Evolutionary conservation across 2,888 invertebrate genomes (phyloP).

Genomic region (Branchinecta sandiegonensis): DNA sequence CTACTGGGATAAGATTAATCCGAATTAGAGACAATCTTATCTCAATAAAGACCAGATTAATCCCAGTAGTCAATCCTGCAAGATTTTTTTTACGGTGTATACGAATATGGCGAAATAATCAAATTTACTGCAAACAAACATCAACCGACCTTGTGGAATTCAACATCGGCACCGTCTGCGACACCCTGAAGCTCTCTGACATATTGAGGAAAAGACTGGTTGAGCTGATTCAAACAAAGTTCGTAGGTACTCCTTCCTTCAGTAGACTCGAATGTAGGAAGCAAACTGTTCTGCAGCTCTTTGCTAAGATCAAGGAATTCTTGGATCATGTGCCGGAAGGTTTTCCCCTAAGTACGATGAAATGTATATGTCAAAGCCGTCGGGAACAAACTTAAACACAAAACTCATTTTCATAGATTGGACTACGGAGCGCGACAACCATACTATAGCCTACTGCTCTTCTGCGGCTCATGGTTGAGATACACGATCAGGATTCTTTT

Average conservation of each 20-base stretch:
- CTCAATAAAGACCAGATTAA: too few species aligned
- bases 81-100: too few species aligned
- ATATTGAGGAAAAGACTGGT: conserved; percentile 61
- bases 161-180: conserved; percentile 69
- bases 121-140: too few species aligned
- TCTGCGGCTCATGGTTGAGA: not conserved
- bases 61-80: too few species aligned
- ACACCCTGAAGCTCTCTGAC: conserved; percentile 65
- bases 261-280: conserved; percentile 54
- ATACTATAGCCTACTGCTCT: not conserved
- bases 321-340: conserved; percentile 9
- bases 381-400: not conserved
- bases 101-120: too few species aligned
- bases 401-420: not conserved
- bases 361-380: not conserved
- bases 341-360: conserved; percentile 17
- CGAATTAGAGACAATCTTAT: too few species aligned
- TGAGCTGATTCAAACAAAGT: conserved; percentile 51
- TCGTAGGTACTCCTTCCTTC: conserved; percentile 57
- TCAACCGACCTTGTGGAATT: conserved; percentile 56
- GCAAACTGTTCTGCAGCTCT: conserved; percentile 49
- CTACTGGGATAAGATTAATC: too few species aligned
- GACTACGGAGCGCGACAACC: not conserved
- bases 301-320: conserved; percentile 39
- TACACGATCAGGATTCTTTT: too few species aligned